Percentiles rank a stretch among this genome's conserved stretches.
phyloP scores from a whole-genome alignment of 2,888 invertebrate species.

The Noctua janthe region DNA sequence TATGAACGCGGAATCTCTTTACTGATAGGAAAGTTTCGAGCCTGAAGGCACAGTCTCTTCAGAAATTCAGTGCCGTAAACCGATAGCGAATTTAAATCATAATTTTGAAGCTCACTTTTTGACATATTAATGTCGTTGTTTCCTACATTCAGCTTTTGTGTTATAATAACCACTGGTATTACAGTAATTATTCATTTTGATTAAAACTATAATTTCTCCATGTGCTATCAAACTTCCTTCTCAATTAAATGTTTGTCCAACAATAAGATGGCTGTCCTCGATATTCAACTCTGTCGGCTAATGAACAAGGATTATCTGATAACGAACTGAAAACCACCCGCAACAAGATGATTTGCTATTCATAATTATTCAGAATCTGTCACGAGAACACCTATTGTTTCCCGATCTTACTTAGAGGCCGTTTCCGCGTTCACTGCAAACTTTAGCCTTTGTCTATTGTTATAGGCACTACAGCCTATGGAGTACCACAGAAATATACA shows the following conservation, averaged over 20 bases:
- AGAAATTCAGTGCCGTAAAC: slow-evolving; percentile 11
- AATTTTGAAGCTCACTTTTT: slow-evolving; percentile 9
- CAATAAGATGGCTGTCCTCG: slow-evolving; percentile 53
- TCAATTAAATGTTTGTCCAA: slow-evolving; percentile 30
- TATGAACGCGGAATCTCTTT: slow-evolving; percentile 35
- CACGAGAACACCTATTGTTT: slow-evolving; percentile 72
- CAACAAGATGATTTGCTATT: slow-evolving; percentile 62
- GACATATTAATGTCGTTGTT: neutral
- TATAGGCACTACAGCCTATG: slow-evolving; percentile 37
- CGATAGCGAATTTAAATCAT: slow-evolving; percentile 13
- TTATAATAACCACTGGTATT: neutral
- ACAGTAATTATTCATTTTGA: neutral
- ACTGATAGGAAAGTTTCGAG: slow-evolving; percentile 44
- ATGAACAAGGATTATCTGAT: slow-evolving; percentile 63
- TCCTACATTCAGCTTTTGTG: neutral
- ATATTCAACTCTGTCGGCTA: slow-evolving; percentile 45
- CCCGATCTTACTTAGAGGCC: slow-evolving; percentile 68
- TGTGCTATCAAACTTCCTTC: neutral
- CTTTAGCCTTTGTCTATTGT: slow-evolving; percentile 66
- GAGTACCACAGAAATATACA: slow-evolving; percentile 48
- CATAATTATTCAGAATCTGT: slow-evolving; percentile 75
- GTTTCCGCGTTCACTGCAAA: slow-evolving; percentile 67
- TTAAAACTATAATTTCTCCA: neutral
- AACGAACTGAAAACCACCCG: slow-evolving; percentile 63
- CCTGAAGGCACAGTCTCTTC: slow-evolving; percentile 19